Conservation (phyloP, 2,888 invertebrate species). For the Athrips mouffetella region DNA sequence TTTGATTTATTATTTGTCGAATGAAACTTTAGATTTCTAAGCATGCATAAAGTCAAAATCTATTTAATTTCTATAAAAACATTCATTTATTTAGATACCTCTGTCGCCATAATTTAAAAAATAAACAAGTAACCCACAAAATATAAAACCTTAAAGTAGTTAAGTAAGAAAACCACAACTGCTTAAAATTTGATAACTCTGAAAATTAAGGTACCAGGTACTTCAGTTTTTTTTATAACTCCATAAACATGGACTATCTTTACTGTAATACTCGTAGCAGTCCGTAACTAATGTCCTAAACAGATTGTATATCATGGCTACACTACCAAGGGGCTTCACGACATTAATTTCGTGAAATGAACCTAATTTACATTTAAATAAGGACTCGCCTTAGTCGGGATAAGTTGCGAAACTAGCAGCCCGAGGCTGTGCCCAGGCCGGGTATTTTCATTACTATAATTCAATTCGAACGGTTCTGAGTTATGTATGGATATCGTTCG, state of each 20-base stretch:
- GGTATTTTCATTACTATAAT: conserved; percentile 75
- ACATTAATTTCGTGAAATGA: conserved; percentile 93
- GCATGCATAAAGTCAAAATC: too few species aligned
- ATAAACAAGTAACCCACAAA: too few species aligned
- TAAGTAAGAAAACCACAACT: too few species aligned
- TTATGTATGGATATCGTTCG: conserved; percentile 41
- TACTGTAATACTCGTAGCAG: neutral
- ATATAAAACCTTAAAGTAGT: too few species aligned
- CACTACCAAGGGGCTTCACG: conserved; percentile 73
- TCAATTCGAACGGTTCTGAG: conserved; percentile 57
- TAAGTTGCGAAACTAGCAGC: conserved; percentile 78
- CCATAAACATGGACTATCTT: neutral
- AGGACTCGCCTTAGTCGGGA: conserved; percentile 81
- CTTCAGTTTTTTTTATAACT: too few species aligned
- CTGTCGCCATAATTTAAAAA: too few species aligned
- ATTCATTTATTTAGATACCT: too few species aligned
- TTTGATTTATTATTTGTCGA: too few species aligned
- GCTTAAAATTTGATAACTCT: too few species aligned
- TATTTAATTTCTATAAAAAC: too few species aligned
- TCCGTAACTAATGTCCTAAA: conserved; percentile 29
- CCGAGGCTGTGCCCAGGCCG: conserved; percentile 71
- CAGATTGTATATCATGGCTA: conserved; percentile 42
- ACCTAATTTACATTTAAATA: conserved; percentile 95
- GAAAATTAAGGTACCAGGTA: too few species aligned
- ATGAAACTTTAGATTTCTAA: too few species aligned